Evolutionary conservation across 2,113 vertebrate species (phyloP), one percentile per base, ranked within the genome.

Genomic region (Eubucco bourcierii): DNA sequence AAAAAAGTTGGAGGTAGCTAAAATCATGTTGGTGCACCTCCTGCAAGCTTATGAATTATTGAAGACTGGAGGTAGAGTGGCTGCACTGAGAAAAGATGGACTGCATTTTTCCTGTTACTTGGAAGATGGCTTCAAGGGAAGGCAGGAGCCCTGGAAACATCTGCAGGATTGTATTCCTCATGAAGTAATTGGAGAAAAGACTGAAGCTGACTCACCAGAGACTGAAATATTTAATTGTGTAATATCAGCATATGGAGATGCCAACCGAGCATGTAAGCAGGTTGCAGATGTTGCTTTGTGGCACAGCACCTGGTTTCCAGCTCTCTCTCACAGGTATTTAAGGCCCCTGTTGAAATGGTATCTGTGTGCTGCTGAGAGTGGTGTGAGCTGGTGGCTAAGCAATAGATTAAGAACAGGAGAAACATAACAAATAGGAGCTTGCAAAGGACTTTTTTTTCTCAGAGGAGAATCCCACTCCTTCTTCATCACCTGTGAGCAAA

Each of bases 1-100:
- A 95, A 94, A 94, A 55, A 37, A 37, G 53, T 85, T 87, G 80
- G 24, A 87, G 53, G 53, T 65, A 91, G 73, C 84, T 90, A 75
- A 94, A 95, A 91, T 83, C 15, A 80, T 80, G 90, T 84, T 41
- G 93, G 85, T 90, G 80, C 82, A 84, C 76, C 74, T 95, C 80
- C 70, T 88, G 87, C 9, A 90, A 76, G 70, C 19, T 71, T 31
- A 77, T 94, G 87, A 93, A 96, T 92, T 93, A 91, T 92, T 88
- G 96, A 87, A 85, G 34, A 58, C 60, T 14, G 44, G 9, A 75
- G 14, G 47, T 39, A 80, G 73, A 91, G 61, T 24, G 80, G 76
- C 19, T 81, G 46, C 70, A 52, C 2, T 0, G 10, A 94, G 73
- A 80, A 5, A 6, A 50, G 16, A 88, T 34, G 0, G 9, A 86